phyloP scores from a whole-genome alignment of 2,797 vertebrate species.

The Benthosema pterotum region DNA sequence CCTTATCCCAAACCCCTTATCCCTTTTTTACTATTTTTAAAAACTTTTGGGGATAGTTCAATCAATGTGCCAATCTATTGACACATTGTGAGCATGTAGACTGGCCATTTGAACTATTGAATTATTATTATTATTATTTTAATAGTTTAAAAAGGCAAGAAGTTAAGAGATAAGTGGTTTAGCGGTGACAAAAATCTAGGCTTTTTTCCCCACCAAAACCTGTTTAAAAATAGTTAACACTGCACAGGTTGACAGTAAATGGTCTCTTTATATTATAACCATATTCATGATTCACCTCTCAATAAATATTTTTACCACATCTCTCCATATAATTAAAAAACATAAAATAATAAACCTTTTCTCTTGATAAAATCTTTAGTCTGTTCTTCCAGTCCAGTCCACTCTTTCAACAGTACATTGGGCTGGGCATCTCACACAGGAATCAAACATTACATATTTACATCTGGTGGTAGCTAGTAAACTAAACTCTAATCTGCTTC shows the following conservation, averaged over 20 bases:
- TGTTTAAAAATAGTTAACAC: conserved; percentile 28
- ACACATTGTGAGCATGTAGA: too few relatives aligned
- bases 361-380: conserved; percentile 3
- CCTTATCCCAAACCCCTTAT: too few relatives aligned
- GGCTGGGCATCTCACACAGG: conserved; percentile 48
- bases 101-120: too few relatives aligned
- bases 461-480: conserved; percentile 33
- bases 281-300: conserved; percentile 45
- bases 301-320: conserved; percentile 49
- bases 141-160: too few relatives aligned
- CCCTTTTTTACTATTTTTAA: too few relatives aligned
- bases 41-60: too few relatives aligned
- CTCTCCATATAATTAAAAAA: conserved; percentile 26
- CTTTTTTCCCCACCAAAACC: conserved; percentile 13
- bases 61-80: too few relatives aligned
- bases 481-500: conserved; percentile 43
- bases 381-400: conserved; percentile 9
- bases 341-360: conserved; percentile 10
- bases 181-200: too few relatives aligned
- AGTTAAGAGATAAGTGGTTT: too few relatives aligned
- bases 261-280: conserved; percentile 6
- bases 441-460: conserved; percentile 46
- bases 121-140: too few relatives aligned
- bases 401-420: conserved; percentile 20
- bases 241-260: conserved; percentile 39